These are phyloP conservation scores for Caerostris extrusa DNA, from an alignment of 1,140 invertebrate species.

Conservation along the genomic window DNA sequence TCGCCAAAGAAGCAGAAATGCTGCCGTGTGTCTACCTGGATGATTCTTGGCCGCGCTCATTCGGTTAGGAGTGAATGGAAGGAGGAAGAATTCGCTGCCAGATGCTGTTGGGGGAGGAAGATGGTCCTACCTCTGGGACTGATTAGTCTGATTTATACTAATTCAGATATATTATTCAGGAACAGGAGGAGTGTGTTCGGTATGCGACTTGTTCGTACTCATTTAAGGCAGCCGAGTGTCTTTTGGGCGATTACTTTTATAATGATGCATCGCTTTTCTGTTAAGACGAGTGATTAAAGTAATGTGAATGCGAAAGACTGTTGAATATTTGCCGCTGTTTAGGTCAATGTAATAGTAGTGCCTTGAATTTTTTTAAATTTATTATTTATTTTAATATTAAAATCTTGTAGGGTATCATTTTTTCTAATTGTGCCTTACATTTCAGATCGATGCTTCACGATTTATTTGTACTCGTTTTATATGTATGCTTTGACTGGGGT, in stretches of 20 bases:
- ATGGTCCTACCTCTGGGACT: not conserved
- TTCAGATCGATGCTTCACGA: too few relatives aligned
- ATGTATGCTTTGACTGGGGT: too few relatives aligned
- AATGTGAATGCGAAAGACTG: too few relatives aligned
- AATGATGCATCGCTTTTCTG: not conserved
- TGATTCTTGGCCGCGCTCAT: not conserved
- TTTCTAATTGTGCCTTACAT: too few relatives aligned
- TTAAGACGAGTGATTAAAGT: too few relatives aligned
- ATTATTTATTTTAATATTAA: too few relatives aligned
- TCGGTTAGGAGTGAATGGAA: not conserved
- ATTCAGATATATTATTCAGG: not conserved
- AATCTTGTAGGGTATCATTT: too few relatives aligned
- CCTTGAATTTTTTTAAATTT: too few relatives aligned
- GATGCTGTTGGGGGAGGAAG: not conserved
- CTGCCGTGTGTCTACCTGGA: constrained; percentile 16
- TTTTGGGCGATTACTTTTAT: not conserved
- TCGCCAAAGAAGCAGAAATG: constrained; percentile 50
- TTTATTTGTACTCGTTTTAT: too few relatives aligned
- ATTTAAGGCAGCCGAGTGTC: not conserved
- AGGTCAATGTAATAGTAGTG: too few relatives aligned
- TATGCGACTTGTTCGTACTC: too few relatives aligned
- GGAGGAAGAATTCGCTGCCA: not conserved
- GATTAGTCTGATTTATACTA: not conserved
- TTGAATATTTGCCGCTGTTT: too few relatives aligned
- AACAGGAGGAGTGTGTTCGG: not conserved